Conservation (phyloP, 2,888 invertebrate species). For the Aethes cnicana region DNA sequence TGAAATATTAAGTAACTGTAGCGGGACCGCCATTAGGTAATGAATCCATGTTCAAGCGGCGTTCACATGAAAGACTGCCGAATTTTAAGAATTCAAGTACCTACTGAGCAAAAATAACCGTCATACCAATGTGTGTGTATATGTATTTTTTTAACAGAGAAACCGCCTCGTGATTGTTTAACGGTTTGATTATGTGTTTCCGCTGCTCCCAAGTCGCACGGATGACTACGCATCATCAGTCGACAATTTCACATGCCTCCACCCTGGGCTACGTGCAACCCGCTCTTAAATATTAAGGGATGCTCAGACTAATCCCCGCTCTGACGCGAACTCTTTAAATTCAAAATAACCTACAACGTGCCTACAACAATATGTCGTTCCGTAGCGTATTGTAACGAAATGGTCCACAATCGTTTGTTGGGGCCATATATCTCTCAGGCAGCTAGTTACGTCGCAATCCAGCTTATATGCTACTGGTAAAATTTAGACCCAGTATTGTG, state of each 20-base stretch:
- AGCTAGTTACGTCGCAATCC: constrained; percentile 6
- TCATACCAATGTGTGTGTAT: background rate
- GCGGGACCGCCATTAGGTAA: constrained; percentile 23
- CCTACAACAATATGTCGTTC: background rate
- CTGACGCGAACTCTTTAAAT: background rate
- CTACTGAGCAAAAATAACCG: background rate
- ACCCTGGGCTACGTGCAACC: background rate
- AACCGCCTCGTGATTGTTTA: background rate
- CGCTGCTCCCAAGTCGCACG: constrained; percentile 4
- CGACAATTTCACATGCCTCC: background rate
- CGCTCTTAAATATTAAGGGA: background rate
- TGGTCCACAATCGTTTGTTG: background rate
- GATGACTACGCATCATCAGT: too few relatives aligned
- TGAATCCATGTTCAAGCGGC: constrained; percentile 21
- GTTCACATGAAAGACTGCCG: constrained; percentile 10
- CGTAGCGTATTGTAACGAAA: constrained; percentile 1
- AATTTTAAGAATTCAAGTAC: constrained; percentile 13
- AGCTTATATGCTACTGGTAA: constrained; percentile 1
- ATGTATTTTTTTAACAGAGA: background rate
- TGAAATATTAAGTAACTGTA: constrained; percentile 19
- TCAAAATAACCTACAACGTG: background rate
- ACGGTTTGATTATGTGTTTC: constrained; percentile 4
- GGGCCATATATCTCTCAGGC: background rate
- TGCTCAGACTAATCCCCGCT: constrained; percentile 3
- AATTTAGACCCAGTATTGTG: constrained; percentile 14